These are phyloP conservation scores for Gymnocypris eckloni DNA, from an alignment of 2,797 vertebrate species.

Conservation along the genomic window DNA sequence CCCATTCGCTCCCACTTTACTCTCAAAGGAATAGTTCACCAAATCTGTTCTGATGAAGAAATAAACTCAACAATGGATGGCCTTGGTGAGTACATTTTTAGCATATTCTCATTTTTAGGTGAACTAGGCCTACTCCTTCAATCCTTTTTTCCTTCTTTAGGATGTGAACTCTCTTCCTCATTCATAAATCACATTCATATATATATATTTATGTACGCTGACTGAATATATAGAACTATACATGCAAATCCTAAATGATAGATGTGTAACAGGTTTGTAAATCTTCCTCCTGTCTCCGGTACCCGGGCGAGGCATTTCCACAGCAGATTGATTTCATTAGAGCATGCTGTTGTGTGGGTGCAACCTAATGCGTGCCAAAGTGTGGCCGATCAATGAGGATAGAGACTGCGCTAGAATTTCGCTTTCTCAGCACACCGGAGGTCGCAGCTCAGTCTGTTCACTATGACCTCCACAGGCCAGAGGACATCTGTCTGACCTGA, in stretches of 20 bases:
- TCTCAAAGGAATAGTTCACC: not conserved
- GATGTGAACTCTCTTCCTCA: not conserved
- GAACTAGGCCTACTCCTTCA: not conserved
- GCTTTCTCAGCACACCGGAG: constrained; percentile 42
- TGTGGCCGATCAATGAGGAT: constrained; percentile 54
- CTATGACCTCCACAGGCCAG: constrained; percentile 54
- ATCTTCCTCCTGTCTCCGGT: constrained; percentile 32
- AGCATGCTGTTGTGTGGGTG: constrained; percentile 39
- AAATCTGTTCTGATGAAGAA: not conserved
- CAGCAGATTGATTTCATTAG: constrained; percentile 44
- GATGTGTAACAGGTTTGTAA: constrained; percentile 44
- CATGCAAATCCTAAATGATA: constrained; percentile 10
- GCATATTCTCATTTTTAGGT: not conserved
- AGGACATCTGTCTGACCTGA: constrained; percentile 57
- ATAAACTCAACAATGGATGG: not conserved
- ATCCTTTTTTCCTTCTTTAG: not conserved
- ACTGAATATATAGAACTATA: not conserved
- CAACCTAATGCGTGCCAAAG: constrained; percentile 47
- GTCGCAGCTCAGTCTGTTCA: constrained; percentile 57
- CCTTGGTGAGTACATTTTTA: not conserved
- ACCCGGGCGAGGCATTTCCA: constrained; percentile 13
- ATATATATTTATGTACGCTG: not conserved
- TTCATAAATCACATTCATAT: not conserved
- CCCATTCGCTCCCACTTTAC: not conserved
- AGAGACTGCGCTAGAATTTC: constrained; percentile 50